Conservation (phyloP, 2,113 vertebrate species). For the human (Homo sapiens) region DNA sequence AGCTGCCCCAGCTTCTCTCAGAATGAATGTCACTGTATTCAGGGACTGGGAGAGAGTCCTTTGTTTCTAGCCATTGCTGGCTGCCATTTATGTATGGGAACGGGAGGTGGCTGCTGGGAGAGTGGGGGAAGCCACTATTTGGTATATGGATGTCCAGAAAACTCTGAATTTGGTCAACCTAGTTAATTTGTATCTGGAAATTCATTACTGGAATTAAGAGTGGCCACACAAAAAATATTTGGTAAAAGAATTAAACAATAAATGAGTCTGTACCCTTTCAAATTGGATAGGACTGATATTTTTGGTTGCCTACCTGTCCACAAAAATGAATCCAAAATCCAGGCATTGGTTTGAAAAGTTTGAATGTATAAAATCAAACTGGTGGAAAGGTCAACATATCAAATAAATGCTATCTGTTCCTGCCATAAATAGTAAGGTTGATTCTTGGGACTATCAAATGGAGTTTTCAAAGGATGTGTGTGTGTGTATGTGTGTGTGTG, state of each 20-base stretch:
- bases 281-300: not conserved
- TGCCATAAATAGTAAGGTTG: constrained; percentile 31
- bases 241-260: constrained; percentile 7
- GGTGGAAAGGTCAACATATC: constrained; percentile 9
- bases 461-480: not conserved
- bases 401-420: constrained; percentile 45
- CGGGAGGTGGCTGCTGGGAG: constrained; percentile 78
- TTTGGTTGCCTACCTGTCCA: constrained; percentile 35
- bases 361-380: constrained; percentile 51
- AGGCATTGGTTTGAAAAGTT: constrained; percentile 40
- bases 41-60: constrained; percentile 82
- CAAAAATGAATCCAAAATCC: constrained; percentile 30
- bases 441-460: constrained; percentile 31
- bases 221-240: not conserved
- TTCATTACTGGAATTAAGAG: not conserved
- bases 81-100: constrained; percentile 87
- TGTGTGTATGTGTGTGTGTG: not conserved
- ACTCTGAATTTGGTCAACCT: constrained; percentile 53
- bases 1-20: constrained; percentile 85
- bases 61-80: constrained; percentile 84
- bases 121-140: constrained; percentile 53
- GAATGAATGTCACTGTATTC: constrained; percentile 89
- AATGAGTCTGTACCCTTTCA: not conserved
- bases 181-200: constrained; percentile 32
- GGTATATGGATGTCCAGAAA: constrained; percentile 26